Conservation (phyloP, 2,888 invertebrate genomes). For the Magallana nippona region DNA sequence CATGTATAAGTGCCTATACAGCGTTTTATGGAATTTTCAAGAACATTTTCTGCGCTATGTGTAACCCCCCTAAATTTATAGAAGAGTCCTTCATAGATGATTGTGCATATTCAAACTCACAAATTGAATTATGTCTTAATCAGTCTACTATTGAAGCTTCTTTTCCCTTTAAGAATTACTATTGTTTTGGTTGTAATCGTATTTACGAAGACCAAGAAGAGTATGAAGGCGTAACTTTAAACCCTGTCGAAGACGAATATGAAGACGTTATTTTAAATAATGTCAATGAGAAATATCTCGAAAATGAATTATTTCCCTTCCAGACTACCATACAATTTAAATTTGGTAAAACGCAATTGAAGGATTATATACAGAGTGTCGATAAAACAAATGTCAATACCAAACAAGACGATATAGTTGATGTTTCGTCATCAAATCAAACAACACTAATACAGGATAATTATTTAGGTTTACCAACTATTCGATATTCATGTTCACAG, state of each 20-base stretch:
- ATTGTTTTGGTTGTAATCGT: background rate
- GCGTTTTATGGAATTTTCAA: background rate
- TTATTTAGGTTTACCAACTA: background rate
- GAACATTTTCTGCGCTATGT: background rate
- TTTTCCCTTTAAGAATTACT: background rate
- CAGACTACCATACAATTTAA: background rate
- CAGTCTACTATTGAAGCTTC: background rate
- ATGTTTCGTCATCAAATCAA: no score
- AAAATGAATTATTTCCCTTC: background rate
- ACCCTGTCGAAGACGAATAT: no score
- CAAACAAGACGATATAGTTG: no score
- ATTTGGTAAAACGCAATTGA: background rate
- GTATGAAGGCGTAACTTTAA: background rate
- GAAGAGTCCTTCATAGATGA: no score
- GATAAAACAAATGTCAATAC: no score
- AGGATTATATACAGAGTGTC: background rate
- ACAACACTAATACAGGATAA: no score
- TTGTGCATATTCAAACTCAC: no score
- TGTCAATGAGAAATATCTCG: background rate
- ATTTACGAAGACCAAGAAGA: background rate
- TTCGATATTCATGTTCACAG: background rate
- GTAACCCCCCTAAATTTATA: background rate
- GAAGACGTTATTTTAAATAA: background rate
- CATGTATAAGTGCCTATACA: background rate
- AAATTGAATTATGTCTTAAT: background rate